Base-by-base conservation (phyloP, 2,888 invertebrate species). In the Acanthosepion esculentum region DNA sequence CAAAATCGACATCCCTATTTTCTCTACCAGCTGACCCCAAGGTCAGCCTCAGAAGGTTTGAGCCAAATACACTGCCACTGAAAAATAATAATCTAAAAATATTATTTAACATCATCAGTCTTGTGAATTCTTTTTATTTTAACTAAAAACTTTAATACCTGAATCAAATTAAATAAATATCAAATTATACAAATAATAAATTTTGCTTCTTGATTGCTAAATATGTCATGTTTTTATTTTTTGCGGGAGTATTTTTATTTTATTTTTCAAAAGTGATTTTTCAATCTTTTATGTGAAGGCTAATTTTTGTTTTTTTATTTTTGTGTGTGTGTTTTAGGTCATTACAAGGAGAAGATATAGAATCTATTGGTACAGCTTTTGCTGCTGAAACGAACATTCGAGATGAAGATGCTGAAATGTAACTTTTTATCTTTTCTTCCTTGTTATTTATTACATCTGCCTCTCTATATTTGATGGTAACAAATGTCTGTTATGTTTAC, bases 391-490 rank as follows among this genome's bases (percentile, higher is more conserved):
- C 99, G 0, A 99, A 99, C 97, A 98, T 99, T 97, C 98, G 99
- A 55, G 99, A 99, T 97, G 99, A 99, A 98, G 99, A 99, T 97
- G 99, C 99, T 97, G 99, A 99, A 98, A 99, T 99, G 99, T 98
- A 98, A 97, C 98, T 98, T 41, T 33, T 41, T 29, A 55, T 55
- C 18, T 55, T 20, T 23, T 23, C 23, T 23, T 23, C 4, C 59
- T 59, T 59, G 59, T 7, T 20, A 59, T 55, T 55, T 55, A 55
- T 55, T 55, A 55, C 18, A 18, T 8, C 55, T 55, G 20, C 55
- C 18, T 55, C 20, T 20, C 20, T 55, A 18, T 18, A 8, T 55
- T 55, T 55, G 55, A 55, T 3, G 18, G 0, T 15, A 15, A 59
- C 20, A 59, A 6, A 59, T 59, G 23, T 59, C 15, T 50, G 23